Evolutionary conservation across 1,140 invertebrate genomes (phyloP).

Genomic region (Drosophila serrata): DNA sequence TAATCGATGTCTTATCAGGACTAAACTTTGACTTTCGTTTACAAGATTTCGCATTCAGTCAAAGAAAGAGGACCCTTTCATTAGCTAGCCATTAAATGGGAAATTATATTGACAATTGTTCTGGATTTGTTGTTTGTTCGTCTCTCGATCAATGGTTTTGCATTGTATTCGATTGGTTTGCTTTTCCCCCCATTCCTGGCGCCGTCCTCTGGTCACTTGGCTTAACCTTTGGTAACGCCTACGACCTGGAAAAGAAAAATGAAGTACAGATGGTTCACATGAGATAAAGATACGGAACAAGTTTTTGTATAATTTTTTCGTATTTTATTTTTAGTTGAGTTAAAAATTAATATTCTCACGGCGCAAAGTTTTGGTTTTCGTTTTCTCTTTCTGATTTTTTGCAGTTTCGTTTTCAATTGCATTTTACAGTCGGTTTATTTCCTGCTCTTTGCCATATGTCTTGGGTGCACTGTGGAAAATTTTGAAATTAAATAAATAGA

Average conservation of each 20-base stretch:
- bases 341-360: constrained; percentile 78
- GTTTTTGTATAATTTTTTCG: constrained; percentile 20
- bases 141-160: constrained; percentile 33
- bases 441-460: constrained; percentile 36
- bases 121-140: constrained; percentile 22
- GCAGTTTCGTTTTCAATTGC: constrained; percentile 76
- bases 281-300: constrained; percentile 40
- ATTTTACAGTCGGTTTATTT: constrained; percentile 62
- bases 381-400: constrained; percentile 31
- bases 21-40: constrained; percentile 73
- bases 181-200: constrained; percentile 9
- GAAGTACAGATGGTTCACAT: constrained; percentile 63
- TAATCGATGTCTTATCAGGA: constrained; percentile 51
- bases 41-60: constrained; percentile 36
- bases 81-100: constrained; percentile 28
- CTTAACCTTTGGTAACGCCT: constrained; percentile 32
- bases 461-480: constrained; percentile 3
- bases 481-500: background rate
- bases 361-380: constrained; percentile 42
- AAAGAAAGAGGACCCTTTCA: constrained; percentile 70
- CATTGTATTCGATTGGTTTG: constrained; percentile 21
- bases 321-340: background rate
- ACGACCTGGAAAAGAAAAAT: background rate
- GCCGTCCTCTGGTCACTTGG: constrained; percentile 37
- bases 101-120: constrained; percentile 48